Evolutionary conservation across 2,113 vertebrate species (phyloP).

Genomic region (Lepisosteus osseus): DNA sequence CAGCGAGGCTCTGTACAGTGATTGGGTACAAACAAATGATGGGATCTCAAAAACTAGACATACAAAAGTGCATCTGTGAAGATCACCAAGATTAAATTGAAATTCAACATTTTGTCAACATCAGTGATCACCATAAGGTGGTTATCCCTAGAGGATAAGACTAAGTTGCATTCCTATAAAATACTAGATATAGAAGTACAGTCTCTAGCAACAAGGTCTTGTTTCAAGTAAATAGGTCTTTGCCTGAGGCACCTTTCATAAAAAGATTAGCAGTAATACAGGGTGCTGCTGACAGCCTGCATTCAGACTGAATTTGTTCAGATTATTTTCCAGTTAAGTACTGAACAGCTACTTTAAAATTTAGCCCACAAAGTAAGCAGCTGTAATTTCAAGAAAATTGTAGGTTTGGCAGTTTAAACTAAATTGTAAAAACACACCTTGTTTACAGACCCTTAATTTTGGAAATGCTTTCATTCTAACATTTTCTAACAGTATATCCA

Average conservation of each 20-base stretch:
- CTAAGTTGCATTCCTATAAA: no score
- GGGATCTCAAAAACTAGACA: no score
- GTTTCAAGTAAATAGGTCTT: background rate
- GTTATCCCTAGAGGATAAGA: no score
- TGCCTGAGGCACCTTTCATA: background rate
- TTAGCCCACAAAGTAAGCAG: constrained; percentile 15
- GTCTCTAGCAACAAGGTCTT: no score
- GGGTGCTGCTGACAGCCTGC: background rate
- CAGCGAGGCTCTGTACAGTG: no score
- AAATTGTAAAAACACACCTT: constrained; percentile 6
- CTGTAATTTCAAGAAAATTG: constrained; percentile 23
- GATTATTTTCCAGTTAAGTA: constrained; percentile 17
- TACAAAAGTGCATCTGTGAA: no score
- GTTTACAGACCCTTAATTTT: constrained; percentile 11
- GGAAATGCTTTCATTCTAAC: background rate
- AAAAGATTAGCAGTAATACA: constrained; percentile 1
- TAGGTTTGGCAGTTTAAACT: constrained; percentile 1
- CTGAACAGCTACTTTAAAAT: constrained; percentile 17
- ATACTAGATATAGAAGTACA: no score
- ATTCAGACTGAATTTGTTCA: constrained; percentile 8
- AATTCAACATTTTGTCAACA: no score
- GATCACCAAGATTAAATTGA: no score
- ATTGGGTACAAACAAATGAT: no score
- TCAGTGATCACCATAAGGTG: no score
- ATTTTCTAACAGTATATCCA: no score